These are phyloP conservation scores for Pantherophis vulpinus DNA, from an alignment of 2,797 vertebrate species.

Conservation along the genomic window DNA sequence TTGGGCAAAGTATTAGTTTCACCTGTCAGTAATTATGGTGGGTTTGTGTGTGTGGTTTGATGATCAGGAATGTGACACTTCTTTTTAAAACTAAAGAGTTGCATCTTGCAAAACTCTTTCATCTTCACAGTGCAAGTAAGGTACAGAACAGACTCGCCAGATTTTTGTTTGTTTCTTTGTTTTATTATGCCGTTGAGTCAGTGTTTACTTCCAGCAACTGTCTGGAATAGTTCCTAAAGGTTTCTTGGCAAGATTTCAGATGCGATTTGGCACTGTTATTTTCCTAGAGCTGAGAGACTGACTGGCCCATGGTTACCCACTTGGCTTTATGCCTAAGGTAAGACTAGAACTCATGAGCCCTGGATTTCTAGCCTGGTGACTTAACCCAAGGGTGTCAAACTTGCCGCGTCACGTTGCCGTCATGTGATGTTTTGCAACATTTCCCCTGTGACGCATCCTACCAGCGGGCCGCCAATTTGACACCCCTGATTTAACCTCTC, in stretches of 20 bases:
- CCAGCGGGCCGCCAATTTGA: too few species aligned
- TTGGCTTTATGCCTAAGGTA: not conserved
- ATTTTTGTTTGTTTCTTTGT: not conserved
- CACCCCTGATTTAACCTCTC: not conserved
- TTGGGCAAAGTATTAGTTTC: not conserved
- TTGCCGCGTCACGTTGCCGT: fast-evolving
- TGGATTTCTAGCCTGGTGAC: not conserved
- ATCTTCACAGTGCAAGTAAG: not conserved
- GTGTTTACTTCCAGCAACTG: not conserved
- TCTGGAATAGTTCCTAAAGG: not conserved
- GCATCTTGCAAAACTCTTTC: not conserved
- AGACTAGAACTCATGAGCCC: not conserved
- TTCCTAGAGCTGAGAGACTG: not conserved
- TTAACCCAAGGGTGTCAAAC: not conserved
- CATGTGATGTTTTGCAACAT: too few species aligned
- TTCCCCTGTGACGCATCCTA: too few species aligned
- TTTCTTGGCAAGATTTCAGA: not conserved
- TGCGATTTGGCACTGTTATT: not conserved
- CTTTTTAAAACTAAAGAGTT: not conserved
- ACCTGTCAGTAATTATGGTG: too few species aligned
- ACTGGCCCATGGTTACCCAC: not conserved
- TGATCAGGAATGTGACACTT: not conserved
- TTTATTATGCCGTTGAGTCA: not conserved
- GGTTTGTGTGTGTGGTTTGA: not conserved
- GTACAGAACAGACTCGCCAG: not conserved